Base-by-base conservation (phyloP, 2,797 vertebrate species). In the Rhinichthys osculus region DNA sequence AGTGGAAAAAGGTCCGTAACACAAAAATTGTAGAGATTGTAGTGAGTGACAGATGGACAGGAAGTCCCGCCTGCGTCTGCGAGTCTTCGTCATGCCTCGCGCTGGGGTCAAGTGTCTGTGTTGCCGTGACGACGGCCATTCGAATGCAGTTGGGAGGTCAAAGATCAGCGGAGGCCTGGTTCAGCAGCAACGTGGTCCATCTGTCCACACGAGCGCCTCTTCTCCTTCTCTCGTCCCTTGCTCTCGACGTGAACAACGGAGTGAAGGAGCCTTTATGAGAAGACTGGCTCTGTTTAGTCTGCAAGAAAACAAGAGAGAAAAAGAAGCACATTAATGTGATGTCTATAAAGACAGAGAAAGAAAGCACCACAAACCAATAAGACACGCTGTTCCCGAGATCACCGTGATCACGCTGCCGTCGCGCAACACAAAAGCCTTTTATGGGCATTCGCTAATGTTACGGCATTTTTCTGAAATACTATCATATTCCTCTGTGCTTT, bases 201-300 rank as follows among this genome's bases (percentile, higher is more conserved):
- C 94, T 94, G 95, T 94, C 91, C 86, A 89, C 62, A 87, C 35
- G 87, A 91, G 85, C 84, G 91, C 92, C 89, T 91, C 54, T 81
- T 92, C 90, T 89, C 52, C 89, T 90, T 54, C 89, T 87, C 90
- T 89, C 85, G 87, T 92, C 91, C 88, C 85, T 78, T 44, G 86
- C 89, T 93, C 91, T 82, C 84, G 14, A 66, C 14, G 14, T 33
- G 62, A 30, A 66, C 62, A 1, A 33, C 62, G 30, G 62, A 64
- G 81, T 9, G 52, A 50, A 52, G 27, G 35, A 76, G 82, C 42
- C 38, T 44, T 52, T 44, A 42, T 33, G 72, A 57, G 78, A 82
- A 62, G 67, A 83, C 88, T 78, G 86, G 87, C 85, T 81, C 85
- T 77, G 88, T 92, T 96, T 93, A 95, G 91, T 96, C 95, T 95